Percentiles rank a stretch among this genome's conserved stretches.
These are phyloP conservation scores for Epistrophe grossulariae DNA, from an alignment of 2,888 invertebrate genomes.

Conservation along the genomic window DNA sequence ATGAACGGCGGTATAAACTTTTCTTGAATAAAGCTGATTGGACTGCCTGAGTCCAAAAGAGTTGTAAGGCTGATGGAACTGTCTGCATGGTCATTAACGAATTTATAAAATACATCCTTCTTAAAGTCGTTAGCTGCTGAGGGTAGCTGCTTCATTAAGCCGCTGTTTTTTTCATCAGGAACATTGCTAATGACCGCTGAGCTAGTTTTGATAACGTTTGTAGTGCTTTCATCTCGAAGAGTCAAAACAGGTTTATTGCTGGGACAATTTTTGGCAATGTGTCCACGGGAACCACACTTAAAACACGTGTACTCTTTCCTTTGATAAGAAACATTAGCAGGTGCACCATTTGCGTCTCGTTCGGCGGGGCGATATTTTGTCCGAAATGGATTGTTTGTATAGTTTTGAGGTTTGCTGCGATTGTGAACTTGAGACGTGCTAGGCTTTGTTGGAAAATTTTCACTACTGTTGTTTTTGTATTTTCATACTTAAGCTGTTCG, in stretches of 20 bases:
- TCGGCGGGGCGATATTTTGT: constrained; percentile 14
- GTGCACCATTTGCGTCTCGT: constrained; percentile 30
- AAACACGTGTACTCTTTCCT: constrained; percentile 46
- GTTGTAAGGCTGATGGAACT: constrained; percentile 27
- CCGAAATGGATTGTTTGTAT: not conserved
- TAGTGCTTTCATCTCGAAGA: constrained; percentile 6
- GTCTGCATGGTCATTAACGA: constrained; percentile 7
- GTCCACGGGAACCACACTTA: constrained; percentile 47
- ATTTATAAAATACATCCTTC: constrained; percentile 26
- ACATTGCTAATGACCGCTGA: not conserved
- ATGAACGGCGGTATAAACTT: constrained; percentile 48
- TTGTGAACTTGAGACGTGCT: constrained; percentile 32
- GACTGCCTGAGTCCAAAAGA: constrained; percentile 58
- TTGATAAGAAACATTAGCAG: not conserved
- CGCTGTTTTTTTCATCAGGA: not conserved
- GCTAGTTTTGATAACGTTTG: not conserved
- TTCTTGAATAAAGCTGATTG: constrained; percentile 54
- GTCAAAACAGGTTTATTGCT: constrained; percentile 26
- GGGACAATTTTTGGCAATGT: constrained; percentile 25
- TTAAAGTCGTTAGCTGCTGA: constrained; percentile 33
- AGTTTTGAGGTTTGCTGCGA: constrained; percentile 10
- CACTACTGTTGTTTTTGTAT: constrained; percentile 43
- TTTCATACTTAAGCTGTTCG: constrained; percentile 48
- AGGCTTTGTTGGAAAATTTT: constrained; percentile 1
- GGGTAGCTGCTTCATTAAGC: not conserved